A percentile compares a stretch with the other conserved stretches of the same genome.
Conservation (phyloP, 2,113 vertebrate species). For the Bolborhynchus lineola region DNA sequence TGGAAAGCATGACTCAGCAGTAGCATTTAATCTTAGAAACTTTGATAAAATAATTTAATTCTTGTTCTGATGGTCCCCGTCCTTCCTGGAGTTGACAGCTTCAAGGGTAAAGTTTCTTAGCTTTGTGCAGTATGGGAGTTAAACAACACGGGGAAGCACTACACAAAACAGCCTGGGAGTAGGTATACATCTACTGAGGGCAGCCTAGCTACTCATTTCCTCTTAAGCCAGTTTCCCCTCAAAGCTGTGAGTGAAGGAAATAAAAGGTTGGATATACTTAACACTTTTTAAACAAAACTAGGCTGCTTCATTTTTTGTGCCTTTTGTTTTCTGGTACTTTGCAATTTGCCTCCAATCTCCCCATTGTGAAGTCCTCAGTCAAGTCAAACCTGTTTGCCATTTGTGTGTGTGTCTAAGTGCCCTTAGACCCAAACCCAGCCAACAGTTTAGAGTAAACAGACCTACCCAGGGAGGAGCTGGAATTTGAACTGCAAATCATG, state of each 20-base stretch:
- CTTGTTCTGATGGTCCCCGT: neutral
- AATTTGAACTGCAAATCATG: conserved; percentile 56
- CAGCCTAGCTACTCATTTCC: neutral
- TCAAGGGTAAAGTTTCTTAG: neutral
- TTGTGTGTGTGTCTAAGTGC: neutral
- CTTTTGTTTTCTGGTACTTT: conserved; percentile 45
- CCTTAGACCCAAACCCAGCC: conserved; percentile 46
- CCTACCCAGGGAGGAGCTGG: conserved; percentile 62
- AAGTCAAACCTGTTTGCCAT: conserved; percentile 66
- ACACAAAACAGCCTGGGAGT: neutral
- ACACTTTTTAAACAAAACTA: conserved; percentile 33
- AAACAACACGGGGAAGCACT: neutral
- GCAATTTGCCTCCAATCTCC: conserved; percentile 44
- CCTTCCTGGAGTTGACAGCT: neutral
- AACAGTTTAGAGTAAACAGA: conserved; percentile 57
- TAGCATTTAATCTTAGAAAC: neutral
- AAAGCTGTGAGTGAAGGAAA: conserved; percentile 41
- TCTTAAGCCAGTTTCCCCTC: conserved; percentile 21
- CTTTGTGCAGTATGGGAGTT: neutral
- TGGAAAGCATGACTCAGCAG: neutral
- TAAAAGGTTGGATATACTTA: conserved; percentile 49
- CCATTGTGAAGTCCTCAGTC: conserved; percentile 49
- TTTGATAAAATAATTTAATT: neutral
- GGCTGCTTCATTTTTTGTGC: conserved; percentile 34
- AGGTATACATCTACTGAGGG: neutral